Evolutionary conservation across 2,888 invertebrate species (phyloP), one percentile per base, ranked within the genome.

Genomic region (Hirtodrosophila alboralis): DNA sequence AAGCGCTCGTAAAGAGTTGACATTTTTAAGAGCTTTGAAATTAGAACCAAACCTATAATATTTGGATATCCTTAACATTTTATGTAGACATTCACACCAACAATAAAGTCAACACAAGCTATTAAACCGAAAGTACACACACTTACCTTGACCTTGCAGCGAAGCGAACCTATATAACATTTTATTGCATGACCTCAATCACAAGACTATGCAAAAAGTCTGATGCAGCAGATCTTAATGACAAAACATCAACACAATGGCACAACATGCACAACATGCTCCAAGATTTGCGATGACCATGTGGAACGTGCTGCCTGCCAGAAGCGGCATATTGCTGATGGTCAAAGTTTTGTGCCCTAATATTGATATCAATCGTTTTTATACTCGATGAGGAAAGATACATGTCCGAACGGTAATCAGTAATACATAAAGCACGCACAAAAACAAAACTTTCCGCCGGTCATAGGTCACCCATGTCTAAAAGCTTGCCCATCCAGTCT

Each of bases 281-380:
- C 34, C 1, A 34, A 34, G 36, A 54, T 37, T 30, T 36, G 40
- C 48, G 64, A 47, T 58, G 37, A 26, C 36, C 48, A 34, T 28
- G 6, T 30, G 21, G 48, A 47, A 44, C 66, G 56, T 57, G 51
- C 41, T 33, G 9, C 7, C 13, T 27, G n/a, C n/a, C n/a, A 48
- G 41, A 31, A 36, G 26, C 23, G 51, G 56, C 64, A 60, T 48
- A 49, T 43, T 58, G 60, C 45, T 59, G 59, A 67, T 71, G 52
- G 65, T 9, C 57, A 59, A 69, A 72, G 69, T 73, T 75, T n/a
- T 52, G 65, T 71, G 76, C 37, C 58, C 62, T 40, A 62, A 79
- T 81, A 81, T 81, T 81, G 83, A 81, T 84, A 81, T 75, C 84
- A 84, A 81, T 81, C 83, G 83, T 83, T 81, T 81, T 84, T 84